Percentiles rank a stretch among this genome's conserved stretches.
phyloP scores from a whole-genome alignment of 2,113 vertebrate genomes.

The Mionectes macconnelli region DNA sequence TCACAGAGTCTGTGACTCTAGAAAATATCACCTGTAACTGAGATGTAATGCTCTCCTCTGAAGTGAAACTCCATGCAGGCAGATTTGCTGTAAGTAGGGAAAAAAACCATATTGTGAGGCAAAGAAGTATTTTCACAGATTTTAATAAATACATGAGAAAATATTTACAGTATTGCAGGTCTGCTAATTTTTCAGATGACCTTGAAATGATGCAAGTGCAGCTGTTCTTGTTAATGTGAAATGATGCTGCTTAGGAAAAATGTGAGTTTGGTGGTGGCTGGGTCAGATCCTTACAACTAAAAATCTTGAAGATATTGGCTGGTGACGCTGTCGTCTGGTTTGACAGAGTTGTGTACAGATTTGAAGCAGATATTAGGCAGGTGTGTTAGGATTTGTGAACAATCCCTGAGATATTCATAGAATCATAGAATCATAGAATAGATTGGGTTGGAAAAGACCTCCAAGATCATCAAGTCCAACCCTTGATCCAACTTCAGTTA shows the following conservation, averaged over 20 bases:
- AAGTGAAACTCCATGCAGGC: background rate
- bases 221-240: background rate
- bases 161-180: background rate
- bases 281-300: background rate
- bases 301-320: background rate
- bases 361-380: background rate
- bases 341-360: background rate
- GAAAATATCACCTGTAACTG: background rate
- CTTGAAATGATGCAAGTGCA: background rate
- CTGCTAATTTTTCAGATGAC: background rate
- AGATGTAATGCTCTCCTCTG: background rate
- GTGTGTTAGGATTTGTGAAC: background rate
- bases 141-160: background rate
- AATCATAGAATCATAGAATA: no score
- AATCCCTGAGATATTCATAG: background rate
- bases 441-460: no score
- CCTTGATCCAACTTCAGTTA: no score
- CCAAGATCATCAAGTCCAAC: no score
- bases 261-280: background rate
- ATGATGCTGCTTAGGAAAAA: background rate
- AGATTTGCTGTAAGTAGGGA: background rate
- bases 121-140: background rate
- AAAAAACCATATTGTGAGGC: background rate
- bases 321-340: background rate
- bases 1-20: background rate